These are phyloP conservation scores for Darevskia mixta DNA, from an alignment of 2,797 vertebrate species.

Conservation along the genomic window DNA sequence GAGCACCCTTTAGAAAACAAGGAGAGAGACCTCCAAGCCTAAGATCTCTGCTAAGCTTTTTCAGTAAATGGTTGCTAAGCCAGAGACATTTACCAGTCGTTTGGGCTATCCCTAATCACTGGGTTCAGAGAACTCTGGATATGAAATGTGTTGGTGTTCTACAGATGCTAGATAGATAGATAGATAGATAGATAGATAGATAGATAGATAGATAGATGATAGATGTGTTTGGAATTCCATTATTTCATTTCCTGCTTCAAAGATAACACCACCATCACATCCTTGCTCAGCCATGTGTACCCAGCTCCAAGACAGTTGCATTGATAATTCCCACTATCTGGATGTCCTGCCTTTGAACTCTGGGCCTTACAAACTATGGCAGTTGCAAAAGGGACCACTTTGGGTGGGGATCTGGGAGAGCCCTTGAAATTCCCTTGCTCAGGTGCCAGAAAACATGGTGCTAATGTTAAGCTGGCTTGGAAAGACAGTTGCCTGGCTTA, in stretches of 20 bases:
- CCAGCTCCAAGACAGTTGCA: background rate
- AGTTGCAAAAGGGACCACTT: background rate
- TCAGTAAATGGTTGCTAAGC: background rate
- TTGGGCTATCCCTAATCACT: too few relatives aligned
- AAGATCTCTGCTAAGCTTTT: background rate
- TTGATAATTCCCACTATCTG: background rate
- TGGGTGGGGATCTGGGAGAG: background rate
- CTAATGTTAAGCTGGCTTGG: background rate
- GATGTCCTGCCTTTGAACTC: background rate
- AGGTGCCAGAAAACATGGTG: background rate
- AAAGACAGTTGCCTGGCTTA: background rate
- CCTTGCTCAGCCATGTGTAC: background rate
- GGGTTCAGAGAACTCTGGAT: background rate
- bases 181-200: too few relatives aligned
- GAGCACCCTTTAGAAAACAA: background rate
- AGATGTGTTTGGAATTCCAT: too few relatives aligned
- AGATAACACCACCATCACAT: background rate
- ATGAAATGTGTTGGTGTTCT: background rate
- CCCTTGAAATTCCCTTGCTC: background rate
- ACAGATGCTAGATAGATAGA: background rate
- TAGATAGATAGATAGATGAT: background rate
- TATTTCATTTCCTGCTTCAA: background rate
- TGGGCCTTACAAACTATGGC: background rate
- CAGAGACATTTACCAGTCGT: background rate
- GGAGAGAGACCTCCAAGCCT: background rate